A percentile compares a stretch with the other conserved stretches of the same genome.
Evolutionary conservation across 2,888 invertebrate species (phyloP).

Genomic region (Epiblema foenella): DNA sequence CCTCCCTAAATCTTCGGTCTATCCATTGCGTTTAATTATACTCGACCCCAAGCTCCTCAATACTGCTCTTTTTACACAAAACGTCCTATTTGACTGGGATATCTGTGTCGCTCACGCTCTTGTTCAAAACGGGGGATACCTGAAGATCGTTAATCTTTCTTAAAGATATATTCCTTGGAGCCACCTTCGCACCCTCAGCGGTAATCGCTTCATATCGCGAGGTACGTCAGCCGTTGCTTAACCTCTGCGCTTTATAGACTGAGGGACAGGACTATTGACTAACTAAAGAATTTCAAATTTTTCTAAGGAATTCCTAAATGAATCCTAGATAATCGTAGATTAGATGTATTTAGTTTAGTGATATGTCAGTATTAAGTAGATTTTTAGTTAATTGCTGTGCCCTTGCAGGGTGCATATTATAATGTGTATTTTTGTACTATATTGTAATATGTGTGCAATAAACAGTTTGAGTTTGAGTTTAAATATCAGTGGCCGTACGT

Average conservation of each 20-base stretch:
- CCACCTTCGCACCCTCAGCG: slow-evolving; percentile 66
- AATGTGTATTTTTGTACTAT: too few species aligned
- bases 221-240: slow-evolving; percentile 35
- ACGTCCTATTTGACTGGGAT: background rate
- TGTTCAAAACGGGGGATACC: slow-evolving; percentile 53
- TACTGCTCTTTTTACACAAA: slow-evolving; percentile 44
- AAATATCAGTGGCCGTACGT: too few species aligned
- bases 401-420: too few species aligned
- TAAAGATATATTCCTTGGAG: slow-evolving; percentile 80
- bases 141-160: slow-evolving; percentile 85
- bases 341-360: too few species aligned
- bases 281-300: too few species aligned
- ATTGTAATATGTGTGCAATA: too few species aligned
- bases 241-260: slow-evolving; percentile 39
- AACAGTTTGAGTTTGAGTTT: too few species aligned
- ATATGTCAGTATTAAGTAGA: too few species aligned
- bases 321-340: too few species aligned
- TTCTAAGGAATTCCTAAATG: too few species aligned
- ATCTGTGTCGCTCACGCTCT: slow-evolving; percentile 1
- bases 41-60: slow-evolving; percentile 73
- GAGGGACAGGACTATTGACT: too few species aligned
- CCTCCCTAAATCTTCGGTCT: slow-evolving; percentile 81
- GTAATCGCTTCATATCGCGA: slow-evolving; percentile 76
- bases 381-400: too few species aligned
- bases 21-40: slow-evolving; percentile 84